A percentile compares a stretch with the other conserved stretches of the same genome.
These are phyloP conservation scores for Samia ricini DNA, from an alignment of 1,140 invertebrate species.

Conservation along the genomic window DNA sequence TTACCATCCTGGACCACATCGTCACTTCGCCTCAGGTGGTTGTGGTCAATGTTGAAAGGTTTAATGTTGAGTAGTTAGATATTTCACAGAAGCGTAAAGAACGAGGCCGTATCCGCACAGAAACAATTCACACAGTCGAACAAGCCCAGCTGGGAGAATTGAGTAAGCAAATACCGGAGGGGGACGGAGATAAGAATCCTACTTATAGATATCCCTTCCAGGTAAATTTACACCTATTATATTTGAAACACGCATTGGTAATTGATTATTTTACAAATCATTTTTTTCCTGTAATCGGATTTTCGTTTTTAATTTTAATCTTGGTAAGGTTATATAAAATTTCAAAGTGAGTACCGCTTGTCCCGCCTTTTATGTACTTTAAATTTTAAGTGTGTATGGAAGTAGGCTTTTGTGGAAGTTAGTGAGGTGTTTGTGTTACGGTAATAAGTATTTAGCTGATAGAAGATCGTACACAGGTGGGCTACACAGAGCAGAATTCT, in stretches of 20 bases:
- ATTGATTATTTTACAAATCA: too few species aligned
- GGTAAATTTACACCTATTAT: constrained; percentile 47
- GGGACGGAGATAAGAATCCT: constrained; percentile 53
- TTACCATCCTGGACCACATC: too few species aligned
- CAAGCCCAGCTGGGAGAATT: constrained; percentile 81
- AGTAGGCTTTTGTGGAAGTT: background rate
- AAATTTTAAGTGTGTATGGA: too few species aligned
- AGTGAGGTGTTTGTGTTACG: constrained; percentile 8
- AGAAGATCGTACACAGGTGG: constrained; percentile 82
- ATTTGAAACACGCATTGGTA: too few species aligned
- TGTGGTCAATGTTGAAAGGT: background rate
- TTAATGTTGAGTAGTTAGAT: background rate
- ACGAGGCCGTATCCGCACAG: constrained; percentile 86
- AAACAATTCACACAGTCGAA: constrained; percentile 87
- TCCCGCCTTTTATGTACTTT: too few species aligned
- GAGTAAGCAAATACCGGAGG: constrained; percentile 57
- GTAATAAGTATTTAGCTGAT: background rate
- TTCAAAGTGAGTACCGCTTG: too few species aligned
- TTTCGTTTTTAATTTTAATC: too few species aligned
- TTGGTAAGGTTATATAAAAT: too few species aligned
- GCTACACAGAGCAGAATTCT: constrained; percentile 83
- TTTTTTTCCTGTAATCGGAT: too few species aligned
- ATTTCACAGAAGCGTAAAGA: constrained; percentile 84
- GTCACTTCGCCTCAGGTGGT: too few species aligned
- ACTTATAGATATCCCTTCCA: constrained; percentile 63